Evolutionary conservation across 2,888 invertebrate species (phyloP), one percentile per base, ranked within the genome.

Genomic region (Timandra comae): DNA sequence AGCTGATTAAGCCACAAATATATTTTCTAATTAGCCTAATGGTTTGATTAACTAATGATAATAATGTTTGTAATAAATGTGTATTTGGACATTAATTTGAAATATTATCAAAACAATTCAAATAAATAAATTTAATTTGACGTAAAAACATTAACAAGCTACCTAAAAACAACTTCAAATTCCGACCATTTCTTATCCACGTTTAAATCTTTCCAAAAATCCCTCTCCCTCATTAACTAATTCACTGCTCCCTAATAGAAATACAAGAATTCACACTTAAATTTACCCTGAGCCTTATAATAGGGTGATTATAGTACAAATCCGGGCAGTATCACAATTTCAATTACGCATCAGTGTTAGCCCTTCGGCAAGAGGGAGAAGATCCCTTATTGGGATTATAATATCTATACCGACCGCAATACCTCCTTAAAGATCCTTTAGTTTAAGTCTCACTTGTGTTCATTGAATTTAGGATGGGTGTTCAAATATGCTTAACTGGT

Each of bases 261-360:
- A 46, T 40, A 41, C 46, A 49, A 40, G 48, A 45, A 39, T 40
- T 46, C 25, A 39, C 42, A 48, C 41, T 52, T 46, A 46, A 44
- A 51, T 45, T 46, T 43, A 41, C 45, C 48, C 46, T 48, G 38
- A 44, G 41, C 44, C 49, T 30, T 46, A 48, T 56, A 55, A 61
- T 49, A 56, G 51, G 54, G 56, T 53, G 58, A 63, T 63, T 65
- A 64, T 49, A 47, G 52, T 55, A 54, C 53, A 65, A 66, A 41
- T 41, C 38, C 41, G 25, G 31, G 16, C 34, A 38, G 46, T 43
- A 44, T 46, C 41, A 41, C 49, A 46, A 40, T 49, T 45, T 47
- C 49, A 49, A 49, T 49, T 46, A 44, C 31, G 44, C 43, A 43
- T 49, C 46, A 47, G 42, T 38, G 41, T 33, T 38, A 30, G 38